Percentiles rank a stretch among this genome's conserved stretches.
phyloP scores from a whole-genome alignment of 2,888 invertebrate genomes.

The Brenthis daphne region DNA sequence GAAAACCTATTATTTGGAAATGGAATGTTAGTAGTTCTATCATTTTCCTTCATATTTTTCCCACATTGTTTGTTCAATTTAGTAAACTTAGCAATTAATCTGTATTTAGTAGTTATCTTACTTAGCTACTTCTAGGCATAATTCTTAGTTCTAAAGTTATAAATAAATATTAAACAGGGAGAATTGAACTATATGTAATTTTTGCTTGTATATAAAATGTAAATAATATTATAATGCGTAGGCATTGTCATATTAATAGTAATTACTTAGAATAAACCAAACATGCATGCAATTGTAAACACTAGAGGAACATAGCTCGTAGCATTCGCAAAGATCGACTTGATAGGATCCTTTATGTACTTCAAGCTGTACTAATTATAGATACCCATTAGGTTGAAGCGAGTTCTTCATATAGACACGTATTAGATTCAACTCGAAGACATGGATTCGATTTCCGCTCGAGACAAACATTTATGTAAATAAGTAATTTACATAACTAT shows the following conservation, averaged over 20 bases:
- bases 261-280: neutral
- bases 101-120: too few species aligned
- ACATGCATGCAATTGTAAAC: neutral
- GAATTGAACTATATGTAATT: too few species aligned
- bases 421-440: too few species aligned
- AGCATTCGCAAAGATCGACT: conserved; percentile 3
- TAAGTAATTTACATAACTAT: too few species aligned
- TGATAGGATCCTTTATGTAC: neutral
- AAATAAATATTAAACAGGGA: too few species aligned
- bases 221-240: neutral
- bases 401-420: too few species aligned
- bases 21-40: neutral
- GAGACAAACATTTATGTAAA: too few species aligned
- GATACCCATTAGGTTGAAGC: neutral
- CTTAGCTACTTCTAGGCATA: too few species aligned
- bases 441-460: too few species aligned
- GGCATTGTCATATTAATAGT: neutral
- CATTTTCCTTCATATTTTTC: neutral
- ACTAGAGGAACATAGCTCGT: neutral
- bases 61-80: neutral
- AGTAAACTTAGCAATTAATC: too few species aligned
- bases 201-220: neutral
- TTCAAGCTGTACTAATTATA: neutral
- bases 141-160: too few species aligned
- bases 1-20: neutral